Evolutionary conservation across 2,113 vertebrate genomes (phyloP).

Genomic region (Promerops cafer): DNA sequence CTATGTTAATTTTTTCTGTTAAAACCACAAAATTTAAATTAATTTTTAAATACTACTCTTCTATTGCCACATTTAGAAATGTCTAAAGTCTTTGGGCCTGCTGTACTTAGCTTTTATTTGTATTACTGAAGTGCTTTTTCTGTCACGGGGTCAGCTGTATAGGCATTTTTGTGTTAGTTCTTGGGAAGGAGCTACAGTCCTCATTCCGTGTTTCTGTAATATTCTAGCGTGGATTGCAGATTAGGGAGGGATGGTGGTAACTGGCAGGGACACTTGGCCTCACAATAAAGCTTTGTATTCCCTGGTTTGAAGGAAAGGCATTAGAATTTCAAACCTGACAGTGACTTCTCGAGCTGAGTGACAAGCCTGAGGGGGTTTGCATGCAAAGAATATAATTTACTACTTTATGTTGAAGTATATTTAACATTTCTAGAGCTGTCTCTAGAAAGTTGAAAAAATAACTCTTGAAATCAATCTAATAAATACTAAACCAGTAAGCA

Average conservation of each 20-base stretch:
- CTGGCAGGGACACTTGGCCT: not conserved
- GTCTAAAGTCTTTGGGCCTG: not conserved
- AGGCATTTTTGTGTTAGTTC: not conserved
- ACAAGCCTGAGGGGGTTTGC: not conserved
- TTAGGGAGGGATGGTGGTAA: not conserved
- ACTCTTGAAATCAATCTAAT: not conserved
- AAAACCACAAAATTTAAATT: not conserved
- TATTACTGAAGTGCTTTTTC: not conserved
- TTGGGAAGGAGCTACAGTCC: not conserved
- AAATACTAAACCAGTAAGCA: not conserved
- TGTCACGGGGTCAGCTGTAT: not conserved
- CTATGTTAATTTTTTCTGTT: not conserved
- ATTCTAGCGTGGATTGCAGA: not conserved
- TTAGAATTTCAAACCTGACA: conserved; percentile 12
- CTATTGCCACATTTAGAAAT: not conserved
- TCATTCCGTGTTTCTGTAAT: not conserved
- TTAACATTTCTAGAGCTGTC: not conserved
- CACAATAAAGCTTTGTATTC: conserved; percentile 12
- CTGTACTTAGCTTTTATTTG: not conserved
- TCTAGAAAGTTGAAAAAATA: not conserved
- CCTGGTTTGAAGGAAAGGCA: not conserved
- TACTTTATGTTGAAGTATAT: not conserved
- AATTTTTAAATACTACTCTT: not conserved
- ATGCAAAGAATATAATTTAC: not conserved
- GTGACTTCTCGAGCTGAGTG: not conserved